These are phyloP conservation scores for Drosophila kepulauana DNA, from an alignment of 1,140 invertebrate species.

Conservation along the genomic window DNA sequence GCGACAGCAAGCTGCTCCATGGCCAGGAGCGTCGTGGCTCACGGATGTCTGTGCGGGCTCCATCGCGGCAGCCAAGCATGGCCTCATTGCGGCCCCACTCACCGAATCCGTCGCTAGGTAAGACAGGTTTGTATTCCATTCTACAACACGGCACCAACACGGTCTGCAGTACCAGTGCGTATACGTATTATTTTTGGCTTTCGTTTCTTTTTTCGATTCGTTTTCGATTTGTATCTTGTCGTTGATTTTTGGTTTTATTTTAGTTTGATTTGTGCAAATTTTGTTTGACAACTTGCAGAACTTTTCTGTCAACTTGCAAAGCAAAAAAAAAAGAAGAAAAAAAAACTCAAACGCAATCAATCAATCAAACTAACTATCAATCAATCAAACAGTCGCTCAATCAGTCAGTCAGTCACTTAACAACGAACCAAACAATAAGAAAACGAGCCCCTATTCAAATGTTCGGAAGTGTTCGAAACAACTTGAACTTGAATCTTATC, in stretches of 20 bases:
- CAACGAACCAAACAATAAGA: conserved; percentile 38
- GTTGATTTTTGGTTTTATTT: conserved; percentile 13
- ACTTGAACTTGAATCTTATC: conserved; percentile 14
- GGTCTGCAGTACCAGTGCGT: conserved; percentile 37
- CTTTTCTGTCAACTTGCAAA: conserved; percentile 56
- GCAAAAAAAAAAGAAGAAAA: conserved; percentile 45
- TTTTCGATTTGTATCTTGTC: conserved; percentile 34
- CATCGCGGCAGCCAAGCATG: conserved; percentile 92
- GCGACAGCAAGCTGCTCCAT: conserved; percentile 92
- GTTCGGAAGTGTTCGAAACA: conserved; percentile 30
- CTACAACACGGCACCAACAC: conserved; percentile 17
- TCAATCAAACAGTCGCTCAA: conserved; percentile 25
- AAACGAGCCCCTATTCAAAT: conserved; percentile 18
- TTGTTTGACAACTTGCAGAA: conserved; percentile 55
- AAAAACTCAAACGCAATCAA: conserved; percentile 54
- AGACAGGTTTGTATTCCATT: conserved; percentile 86
- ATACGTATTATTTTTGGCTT: conserved; percentile 39
- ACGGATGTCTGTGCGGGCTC: conserved; percentile 90
- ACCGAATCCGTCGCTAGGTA: conserved; percentile 91
- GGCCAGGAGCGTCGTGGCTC: conserved; percentile 91
- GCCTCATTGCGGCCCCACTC: conserved; percentile 92
- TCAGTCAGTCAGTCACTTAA: conserved; percentile 66
- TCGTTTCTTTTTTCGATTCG: conserved; percentile 43
- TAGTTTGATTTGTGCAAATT: conserved; percentile 51
- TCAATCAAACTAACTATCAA: conserved; percentile 52